Evolutionary conservation across 1,140 invertebrate species (phyloP).

Genomic region (Drosophila ohnishii): DNA sequence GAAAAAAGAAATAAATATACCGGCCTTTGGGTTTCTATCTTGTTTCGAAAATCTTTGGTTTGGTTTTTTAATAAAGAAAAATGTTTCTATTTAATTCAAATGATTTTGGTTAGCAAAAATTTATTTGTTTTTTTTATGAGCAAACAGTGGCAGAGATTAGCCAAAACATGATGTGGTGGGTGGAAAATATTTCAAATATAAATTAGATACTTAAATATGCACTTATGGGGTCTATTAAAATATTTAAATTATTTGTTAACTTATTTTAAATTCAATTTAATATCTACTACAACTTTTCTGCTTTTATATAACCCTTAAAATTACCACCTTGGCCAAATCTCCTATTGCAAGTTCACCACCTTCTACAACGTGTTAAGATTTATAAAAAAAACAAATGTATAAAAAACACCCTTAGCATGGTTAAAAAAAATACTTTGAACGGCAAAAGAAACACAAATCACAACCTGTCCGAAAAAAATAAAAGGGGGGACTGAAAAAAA

Average conservation of each 20-base stretch:
- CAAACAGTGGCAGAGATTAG: constrained; percentile 1
- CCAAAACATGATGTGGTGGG: neutral
- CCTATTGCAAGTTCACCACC: constrained; percentile 10
- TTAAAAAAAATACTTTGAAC: constrained; percentile 19
- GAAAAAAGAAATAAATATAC: neutral
- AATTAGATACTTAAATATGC: neutral
- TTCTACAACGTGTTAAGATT: constrained; percentile 16
- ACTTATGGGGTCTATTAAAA: too few species aligned
- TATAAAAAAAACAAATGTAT: constrained; percentile 1
- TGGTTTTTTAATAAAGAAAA: constrained; percentile 24
- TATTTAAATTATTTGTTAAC: neutral
- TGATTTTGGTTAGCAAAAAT: neutral
- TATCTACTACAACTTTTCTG: neutral
- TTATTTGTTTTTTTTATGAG: neutral
- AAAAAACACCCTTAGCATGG: constrained; percentile 8
- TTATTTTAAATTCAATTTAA: neutral
- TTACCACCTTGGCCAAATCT: neutral
- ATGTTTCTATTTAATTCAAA: constrained; percentile 14
- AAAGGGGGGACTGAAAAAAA: constrained; percentile 4
- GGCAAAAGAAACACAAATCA: constrained; percentile 33
- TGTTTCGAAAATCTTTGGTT: constrained; percentile 13
- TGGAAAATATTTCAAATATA: neutral
- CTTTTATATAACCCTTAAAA: neutral
- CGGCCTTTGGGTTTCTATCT: constrained; percentile 18
- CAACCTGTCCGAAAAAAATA: constrained; percentile 22